These are phyloP conservation scores for Latrodectus geometricus DNA, from an alignment of 1,140 invertebrate species.

Conservation along the genomic window DNA sequence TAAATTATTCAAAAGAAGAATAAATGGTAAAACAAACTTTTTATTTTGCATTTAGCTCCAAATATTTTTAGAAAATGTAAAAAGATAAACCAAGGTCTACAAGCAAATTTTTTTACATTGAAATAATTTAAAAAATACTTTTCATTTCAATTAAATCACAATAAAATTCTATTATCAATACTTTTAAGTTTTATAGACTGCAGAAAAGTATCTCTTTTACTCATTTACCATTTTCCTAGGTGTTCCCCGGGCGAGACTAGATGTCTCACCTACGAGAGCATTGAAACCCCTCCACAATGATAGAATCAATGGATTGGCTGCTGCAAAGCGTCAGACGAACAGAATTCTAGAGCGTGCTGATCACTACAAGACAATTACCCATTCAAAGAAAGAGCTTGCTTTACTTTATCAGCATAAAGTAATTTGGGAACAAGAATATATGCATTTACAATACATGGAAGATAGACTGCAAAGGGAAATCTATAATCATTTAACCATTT, in stretches of 20 bases:
- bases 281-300: conserved; percentile 73
- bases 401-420: conserved; percentile 60
- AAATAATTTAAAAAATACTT: too few relatives aligned
- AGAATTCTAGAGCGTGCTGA: conserved; percentile 50
- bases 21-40: too few relatives aligned
- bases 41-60: too few relatives aligned
- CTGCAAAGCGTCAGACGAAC: conserved; percentile 38
- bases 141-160: too few relatives aligned
- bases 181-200: neutral
- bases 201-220: neutral
- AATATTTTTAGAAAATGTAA: too few relatives aligned
- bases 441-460: conserved; percentile 58
- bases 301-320: conserved; percentile 39
- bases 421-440: conserved; percentile 61
- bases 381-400: conserved; percentile 53
- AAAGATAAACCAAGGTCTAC: too few relatives aligned
- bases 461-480: conserved; percentile 57
- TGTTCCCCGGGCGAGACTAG: conserved; percentile 34
- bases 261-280: conserved; percentile 82
- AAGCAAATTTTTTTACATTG: too few relatives aligned
- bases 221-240: conserved; percentile 1
- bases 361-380: conserved; percentile 48
- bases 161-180: too few relatives aligned
- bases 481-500: conserved; percentile 59
- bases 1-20: too few relatives aligned